Evolutionary conservation across 1,140 invertebrate genomes (phyloP).

Genomic region (Tachypleus tridentatus): DNA sequence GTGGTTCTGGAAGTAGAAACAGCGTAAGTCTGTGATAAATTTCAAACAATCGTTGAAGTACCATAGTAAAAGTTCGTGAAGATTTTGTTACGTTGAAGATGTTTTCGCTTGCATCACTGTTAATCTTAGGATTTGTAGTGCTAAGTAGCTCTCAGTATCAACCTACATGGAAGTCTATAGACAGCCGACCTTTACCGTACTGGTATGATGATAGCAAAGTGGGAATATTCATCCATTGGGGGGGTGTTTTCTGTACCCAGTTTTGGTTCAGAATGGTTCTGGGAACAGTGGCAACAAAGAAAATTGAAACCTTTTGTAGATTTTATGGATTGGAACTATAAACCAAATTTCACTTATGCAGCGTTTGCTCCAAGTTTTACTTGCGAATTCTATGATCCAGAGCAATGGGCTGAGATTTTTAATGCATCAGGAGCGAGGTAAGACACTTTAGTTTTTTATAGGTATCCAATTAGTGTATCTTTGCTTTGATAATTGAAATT

Average conservation of each 20-base stretch:
- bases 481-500: neutral
- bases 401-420: slow-evolving; percentile 34
- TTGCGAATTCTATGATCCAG: slow-evolving; percentile 35
- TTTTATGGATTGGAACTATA: slow-evolving; percentile 36
- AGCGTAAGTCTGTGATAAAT: too few relatives aligned
- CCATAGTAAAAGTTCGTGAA: too few relatives aligned
- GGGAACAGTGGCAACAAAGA: slow-evolving; percentile 28
- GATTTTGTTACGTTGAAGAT: too few relatives aligned
- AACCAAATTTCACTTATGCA: slow-evolving; percentile 34
- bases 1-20: too few relatives aligned
- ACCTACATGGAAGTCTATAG: slow-evolving; percentile 33
- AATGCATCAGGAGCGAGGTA: slow-evolving; percentile 25
- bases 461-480: neutral
- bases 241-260: slow-evolving; percentile 34
- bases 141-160: slow-evolving; percentile 12
- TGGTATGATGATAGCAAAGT: slow-evolving; percentile 37
- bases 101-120: too few relatives aligned
- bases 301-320: slow-evolving; percentile 21
- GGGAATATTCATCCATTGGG: slow-evolving; percentile 40
- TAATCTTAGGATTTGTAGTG: too few relatives aligned
- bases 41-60: too few relatives aligned
- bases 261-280: slow-evolving; percentile 29
- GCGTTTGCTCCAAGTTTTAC: slow-evolving; percentile 37
- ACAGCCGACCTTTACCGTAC: slow-evolving; percentile 32
- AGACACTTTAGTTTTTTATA: neutral